phyloP scores from a whole-genome alignment of 2,888 invertebrate species.

The Dimorphilus gyrociliatus region DNA sequence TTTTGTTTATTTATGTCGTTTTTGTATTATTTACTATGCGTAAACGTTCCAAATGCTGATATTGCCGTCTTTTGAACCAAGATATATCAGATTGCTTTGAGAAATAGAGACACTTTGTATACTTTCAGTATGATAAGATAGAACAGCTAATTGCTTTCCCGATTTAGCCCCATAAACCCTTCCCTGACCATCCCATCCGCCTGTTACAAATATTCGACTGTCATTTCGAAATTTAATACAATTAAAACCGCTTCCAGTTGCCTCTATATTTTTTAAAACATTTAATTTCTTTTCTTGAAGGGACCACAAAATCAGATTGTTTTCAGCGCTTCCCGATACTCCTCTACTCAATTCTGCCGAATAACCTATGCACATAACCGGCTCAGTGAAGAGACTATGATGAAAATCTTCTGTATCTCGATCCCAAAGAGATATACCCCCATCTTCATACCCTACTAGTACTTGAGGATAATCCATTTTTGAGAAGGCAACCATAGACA shows the following conservation, averaged over 20 bases:
- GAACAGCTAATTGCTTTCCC: constrained; percentile 1
- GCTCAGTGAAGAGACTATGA: neutral
- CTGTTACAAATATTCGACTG: constrained; percentile 1
- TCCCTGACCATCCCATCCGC: constrained; percentile 1
- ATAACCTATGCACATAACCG: constrained; percentile 1
- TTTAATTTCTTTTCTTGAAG: neutral
- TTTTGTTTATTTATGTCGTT: no score
- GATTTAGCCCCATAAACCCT: neutral
- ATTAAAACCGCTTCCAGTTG: constrained; percentile 1
- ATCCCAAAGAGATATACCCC: constrained; percentile 1
- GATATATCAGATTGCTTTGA: neutral
- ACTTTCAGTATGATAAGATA: constrained; percentile 1
- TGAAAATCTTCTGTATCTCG: neutral
- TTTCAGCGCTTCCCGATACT: neutral
- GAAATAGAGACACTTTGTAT: neutral
- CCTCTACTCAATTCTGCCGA: neutral
- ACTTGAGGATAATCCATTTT: neutral
- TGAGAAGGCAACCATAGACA: neutral
- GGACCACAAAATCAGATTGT: neutral
- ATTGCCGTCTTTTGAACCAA: constrained; percentile 3
- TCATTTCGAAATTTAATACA: neutral
- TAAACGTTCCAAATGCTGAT: constrained; percentile 2
- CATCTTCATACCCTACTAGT: constrained; percentile 2
- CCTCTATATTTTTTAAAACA: neutral
- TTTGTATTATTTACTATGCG: no score